Conservation (phyloP, 2,888 invertebrate genomes). For the Bimastos eiseni region DNA sequence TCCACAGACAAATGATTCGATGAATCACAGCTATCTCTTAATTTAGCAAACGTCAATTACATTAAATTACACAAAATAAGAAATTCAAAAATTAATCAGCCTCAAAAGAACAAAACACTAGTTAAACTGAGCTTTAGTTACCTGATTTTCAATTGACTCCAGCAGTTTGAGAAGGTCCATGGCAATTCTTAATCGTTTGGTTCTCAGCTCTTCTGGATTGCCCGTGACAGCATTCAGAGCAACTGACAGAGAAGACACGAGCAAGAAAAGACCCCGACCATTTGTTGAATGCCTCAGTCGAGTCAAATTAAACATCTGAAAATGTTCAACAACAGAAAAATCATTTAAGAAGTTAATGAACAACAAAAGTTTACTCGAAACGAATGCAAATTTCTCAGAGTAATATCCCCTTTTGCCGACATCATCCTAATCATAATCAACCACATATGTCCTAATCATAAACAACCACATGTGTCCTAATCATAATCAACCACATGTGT, state of each 20-base stretch:
- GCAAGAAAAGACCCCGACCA: background rate
- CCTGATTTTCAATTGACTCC: background rate
- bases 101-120: background rate
- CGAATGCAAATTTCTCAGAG: background rate
- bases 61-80: background rate
- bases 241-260: background rate
- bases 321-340: background rate
- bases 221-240: background rate
- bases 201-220: background rate
- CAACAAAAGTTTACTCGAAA: background rate
- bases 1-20: background rate
- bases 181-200: background rate
- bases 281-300: background rate
- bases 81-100: background rate
- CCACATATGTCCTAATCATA: background rate
- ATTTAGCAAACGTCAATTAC: background rate
- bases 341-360: background rate
- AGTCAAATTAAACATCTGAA: background rate
- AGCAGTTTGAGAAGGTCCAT: background rate
- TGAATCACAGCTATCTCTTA: background rate
- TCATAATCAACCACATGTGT: no score
- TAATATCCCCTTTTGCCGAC: background rate
- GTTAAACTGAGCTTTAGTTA: background rate
- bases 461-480: no score
- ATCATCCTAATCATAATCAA: background rate